Evolutionary conservation across 1,140 invertebrate genomes (phyloP).

Genomic region (Leptopilina clavipes): DNA sequence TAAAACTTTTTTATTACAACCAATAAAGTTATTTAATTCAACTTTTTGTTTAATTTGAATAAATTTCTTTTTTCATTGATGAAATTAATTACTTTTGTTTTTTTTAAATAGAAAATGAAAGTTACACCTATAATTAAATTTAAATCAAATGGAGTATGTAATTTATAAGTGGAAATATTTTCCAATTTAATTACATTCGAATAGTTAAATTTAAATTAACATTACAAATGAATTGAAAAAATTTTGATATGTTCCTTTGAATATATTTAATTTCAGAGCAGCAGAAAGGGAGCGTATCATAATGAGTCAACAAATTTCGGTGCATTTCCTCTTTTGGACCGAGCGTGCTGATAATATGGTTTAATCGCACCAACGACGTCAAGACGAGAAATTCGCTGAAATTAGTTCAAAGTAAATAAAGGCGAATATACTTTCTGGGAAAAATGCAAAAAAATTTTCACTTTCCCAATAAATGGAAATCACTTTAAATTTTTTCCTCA

Average conservation of each 20-base stretch:
- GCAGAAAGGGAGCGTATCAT: background rate
- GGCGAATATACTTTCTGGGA: background rate
- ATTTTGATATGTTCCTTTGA: background rate
- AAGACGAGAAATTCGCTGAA: constrained; percentile 2
- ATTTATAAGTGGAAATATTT: too few species aligned
- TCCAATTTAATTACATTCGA: too few species aligned
- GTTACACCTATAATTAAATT: too few species aligned
- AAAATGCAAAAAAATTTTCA: background rate
- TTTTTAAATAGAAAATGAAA: too few species aligned
- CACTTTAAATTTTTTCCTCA: background rate
- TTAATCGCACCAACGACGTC: constrained; percentile 15
- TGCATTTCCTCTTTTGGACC: constrained; percentile 24
- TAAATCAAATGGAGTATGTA: too few species aligned
- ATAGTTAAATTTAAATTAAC: too few species aligned
- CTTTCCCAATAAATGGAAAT: background rate
- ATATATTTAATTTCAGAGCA: background rate
- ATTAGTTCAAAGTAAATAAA: constrained; percentile 8
- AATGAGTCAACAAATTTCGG: constrained; percentile 23
- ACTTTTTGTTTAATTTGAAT: too few species aligned
- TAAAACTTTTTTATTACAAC: too few species aligned
- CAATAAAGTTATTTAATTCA: too few species aligned
- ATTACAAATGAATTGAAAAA: background rate
- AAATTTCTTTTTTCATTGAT: too few species aligned
- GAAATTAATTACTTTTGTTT: too few species aligned
- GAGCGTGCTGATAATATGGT: background rate